Percentiles rank a stretch among this genome's conserved stretches.
Evolutionary conservation across 2,797 vertebrate genomes (phyloP).

Genomic region (Falco biarmicus): DNA sequence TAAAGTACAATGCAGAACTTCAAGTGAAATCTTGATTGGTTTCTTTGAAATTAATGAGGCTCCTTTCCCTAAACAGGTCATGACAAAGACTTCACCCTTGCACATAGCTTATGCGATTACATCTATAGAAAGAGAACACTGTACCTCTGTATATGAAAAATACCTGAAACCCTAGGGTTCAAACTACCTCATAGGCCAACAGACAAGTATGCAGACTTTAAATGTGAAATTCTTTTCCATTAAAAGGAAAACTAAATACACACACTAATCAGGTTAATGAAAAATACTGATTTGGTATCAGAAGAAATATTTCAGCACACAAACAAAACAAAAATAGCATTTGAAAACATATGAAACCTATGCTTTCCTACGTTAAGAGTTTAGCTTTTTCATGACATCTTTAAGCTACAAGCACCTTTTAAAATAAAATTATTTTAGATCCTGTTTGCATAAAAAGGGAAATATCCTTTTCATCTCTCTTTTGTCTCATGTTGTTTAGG

Average conservation of each 20-base stretch:
- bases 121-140: rapidly evolving
- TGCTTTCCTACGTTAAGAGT: background rate
- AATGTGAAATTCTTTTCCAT: background rate
- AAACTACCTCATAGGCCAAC: background rate
- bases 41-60: background rate
- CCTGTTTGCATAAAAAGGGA: background rate
- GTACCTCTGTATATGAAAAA: background rate
- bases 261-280: background rate
- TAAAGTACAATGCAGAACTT: background rate
- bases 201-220: background rate
- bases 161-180: background rate
- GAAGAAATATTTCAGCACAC: background rate
- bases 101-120: background rate
- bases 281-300: background rate
- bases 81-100: background rate
- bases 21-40: background rate
- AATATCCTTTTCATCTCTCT: background rate
- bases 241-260: background rate
- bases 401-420: background rate
- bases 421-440: background rate
- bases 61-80: background rate
- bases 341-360: background rate
- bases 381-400: background rate
- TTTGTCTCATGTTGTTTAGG: background rate
- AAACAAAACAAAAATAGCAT: background rate